phyloP scores from a whole-genome alignment of 2,888 invertebrate species.

The Drosophila kuntzei region DNA sequence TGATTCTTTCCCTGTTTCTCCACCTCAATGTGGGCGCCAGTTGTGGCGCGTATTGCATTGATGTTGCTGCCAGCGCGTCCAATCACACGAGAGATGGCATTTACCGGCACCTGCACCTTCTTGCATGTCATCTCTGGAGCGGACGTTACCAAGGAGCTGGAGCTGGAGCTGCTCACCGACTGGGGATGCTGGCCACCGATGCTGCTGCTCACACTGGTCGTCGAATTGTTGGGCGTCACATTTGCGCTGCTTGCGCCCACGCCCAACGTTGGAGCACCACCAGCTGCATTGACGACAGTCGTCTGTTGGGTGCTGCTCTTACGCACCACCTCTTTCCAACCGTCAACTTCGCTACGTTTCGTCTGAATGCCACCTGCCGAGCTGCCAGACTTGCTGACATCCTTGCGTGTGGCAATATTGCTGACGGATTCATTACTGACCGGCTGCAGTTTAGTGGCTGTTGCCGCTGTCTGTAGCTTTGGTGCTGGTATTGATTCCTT shows the following conservation, averaged over 20 bases:
- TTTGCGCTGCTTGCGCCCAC: constrained; percentile 25
- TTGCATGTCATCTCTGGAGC: constrained; percentile 88
- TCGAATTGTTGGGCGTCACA: constrained; percentile 48
- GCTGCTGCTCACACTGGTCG: constrained; percentile 46
- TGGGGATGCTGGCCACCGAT: constrained; percentile 77
- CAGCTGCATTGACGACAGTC: constrained; percentile 33
- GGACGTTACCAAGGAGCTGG: constrained; percentile 59
- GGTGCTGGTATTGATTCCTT: constrained; percentile 63
- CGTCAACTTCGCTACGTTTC: constrained; percentile 92
- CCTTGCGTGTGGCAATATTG: constrained; percentile 85
- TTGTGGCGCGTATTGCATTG: constrained; percentile 98
- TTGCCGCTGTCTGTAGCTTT: constrained; percentile 25
- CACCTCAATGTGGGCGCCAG: constrained; percentile 99
- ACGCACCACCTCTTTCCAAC: constrained; percentile 98
- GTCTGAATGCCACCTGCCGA: constrained; percentile 10
- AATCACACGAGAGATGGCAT: constrained; percentile 98
- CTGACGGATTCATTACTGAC: constrained; percentile 57
- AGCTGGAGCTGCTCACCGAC: constrained; percentile 49
- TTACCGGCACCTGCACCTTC: constrained; percentile 97
- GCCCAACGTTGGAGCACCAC: constrained; percentile 12
- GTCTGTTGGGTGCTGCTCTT: constrained; percentile 89
- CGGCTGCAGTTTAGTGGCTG: constrained; percentile 43
- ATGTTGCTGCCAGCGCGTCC: constrained; percentile 99
- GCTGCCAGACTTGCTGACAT: constrained; percentile 59
- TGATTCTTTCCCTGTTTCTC: constrained; percentile 98